Base-by-base conservation (phyloP, 2,113 vertebrate genomes). In the Hippocampus abdominalis region DNA sequence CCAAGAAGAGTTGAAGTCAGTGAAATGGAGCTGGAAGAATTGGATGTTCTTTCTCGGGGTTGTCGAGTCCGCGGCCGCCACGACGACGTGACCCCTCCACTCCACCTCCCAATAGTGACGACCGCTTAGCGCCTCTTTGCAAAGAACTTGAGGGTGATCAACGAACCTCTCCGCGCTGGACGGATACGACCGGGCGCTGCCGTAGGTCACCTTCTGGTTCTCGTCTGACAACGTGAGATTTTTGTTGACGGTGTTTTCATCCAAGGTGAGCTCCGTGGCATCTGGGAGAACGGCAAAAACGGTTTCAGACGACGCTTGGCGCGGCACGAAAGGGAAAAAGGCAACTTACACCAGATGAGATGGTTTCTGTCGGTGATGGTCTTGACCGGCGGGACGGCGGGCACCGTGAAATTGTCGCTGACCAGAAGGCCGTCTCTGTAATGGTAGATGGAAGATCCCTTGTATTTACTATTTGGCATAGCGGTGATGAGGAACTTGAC, bases 71-170 rank as follows among this genome's bases (percentile, higher is more conserved):
- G 56, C 56, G 1, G 56, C 56, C 25, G 1, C 56, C 25, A 8
- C 13, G 16, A 25, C 1, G 12, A 0, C 80, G 66, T 13, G 44
- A 65, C 44, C 74, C 69, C 0, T 16, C 32, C 48, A 66, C 3
- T 91, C 82, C 0, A 81, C 21, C 77, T 89, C 87, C 66, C 79
- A 85, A 81, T 88, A 91, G 29, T 66, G 81, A 32, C 78, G 70
- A 2, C 2, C 72, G 1, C 16, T 7, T 4, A 89, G 23, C 21
- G 42, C 40, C 73, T 88, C 74, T 2, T 54, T 8, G 63, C 81
- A 84, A 56, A 89, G 62, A 59, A 87, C 79, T 51, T 77, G 80
- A 39, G 36, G 60, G 1, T 18, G 29, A n/a, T 4, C 23, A 36
- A 80, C 72, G 23, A 79, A 87, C 27, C 80, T 54, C 0, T 79